Percentiles rank a stretch among this genome's conserved stretches.
Conservation (phyloP, 2,888 invertebrate genomes). For the Neoascia interrupta region DNA sequence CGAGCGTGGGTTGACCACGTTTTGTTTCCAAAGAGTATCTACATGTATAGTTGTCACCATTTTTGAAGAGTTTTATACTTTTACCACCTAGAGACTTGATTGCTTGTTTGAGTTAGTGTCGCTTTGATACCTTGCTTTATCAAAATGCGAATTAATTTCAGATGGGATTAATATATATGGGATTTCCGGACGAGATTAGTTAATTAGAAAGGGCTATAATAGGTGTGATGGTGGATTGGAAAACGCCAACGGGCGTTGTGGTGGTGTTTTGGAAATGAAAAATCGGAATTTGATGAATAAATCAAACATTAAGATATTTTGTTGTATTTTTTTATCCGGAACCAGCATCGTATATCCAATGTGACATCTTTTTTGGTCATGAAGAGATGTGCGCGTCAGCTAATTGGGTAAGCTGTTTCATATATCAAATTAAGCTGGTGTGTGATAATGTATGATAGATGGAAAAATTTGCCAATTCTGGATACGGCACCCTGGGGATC, state of each 20-base stretch:
- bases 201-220: too few species aligned
- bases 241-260: slow-evolving; percentile 4
- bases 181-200: slow-evolving; percentile 32
- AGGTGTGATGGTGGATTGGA: too few species aligned
- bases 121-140: slow-evolving; percentile 1
- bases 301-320: slow-evolving; percentile 3
- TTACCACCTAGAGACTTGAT: background rate
- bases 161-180: slow-evolving; percentile 6
- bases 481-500: too few species aligned
- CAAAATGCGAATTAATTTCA: slow-evolving; percentile 17
- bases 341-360: background rate
- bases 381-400: background rate
- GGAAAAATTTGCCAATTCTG: background rate
- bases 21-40: background rate
- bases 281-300: slow-evolving; percentile 7
- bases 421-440: slow-evolving; percentile 6
- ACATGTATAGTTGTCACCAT: background rate
- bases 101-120: background rate
- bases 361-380: slow-evolving; percentile 5
- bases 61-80: background rate
- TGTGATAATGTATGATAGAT: slow-evolving; percentile 3
- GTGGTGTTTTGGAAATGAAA: background rate
- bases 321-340: too few species aligned
- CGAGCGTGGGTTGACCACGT: slow-evolving; percentile 4
- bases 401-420: slow-evolving; percentile 6